Percentiles rank a stretch among this genome's conserved stretches.
These are phyloP conservation scores for Limanda limanda DNA, from an alignment of 2,113 vertebrate species.

Conservation along the genomic window DNA sequence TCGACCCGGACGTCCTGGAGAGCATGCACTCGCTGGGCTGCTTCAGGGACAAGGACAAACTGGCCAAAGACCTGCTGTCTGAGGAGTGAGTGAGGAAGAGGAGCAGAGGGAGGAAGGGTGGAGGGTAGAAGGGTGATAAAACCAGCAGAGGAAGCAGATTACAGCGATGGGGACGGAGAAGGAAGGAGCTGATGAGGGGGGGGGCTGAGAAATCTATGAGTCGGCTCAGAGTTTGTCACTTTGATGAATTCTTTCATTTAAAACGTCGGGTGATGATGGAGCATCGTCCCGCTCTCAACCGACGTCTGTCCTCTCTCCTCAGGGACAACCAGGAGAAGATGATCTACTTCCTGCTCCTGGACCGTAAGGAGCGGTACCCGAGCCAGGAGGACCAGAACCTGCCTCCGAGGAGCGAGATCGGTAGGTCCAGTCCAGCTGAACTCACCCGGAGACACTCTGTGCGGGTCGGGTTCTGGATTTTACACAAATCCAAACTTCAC, in stretches of 20 bases:
- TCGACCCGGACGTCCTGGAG: constrained; percentile 98
- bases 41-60: constrained; percentile 97
- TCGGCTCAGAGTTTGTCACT: constrained; percentile 23
- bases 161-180: not conserved
- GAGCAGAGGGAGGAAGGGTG: not conserved
- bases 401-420: constrained; percentile 95
- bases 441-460: too few relatives aligned
- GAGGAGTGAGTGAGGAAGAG: constrained; percentile 88
- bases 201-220: not conserved
- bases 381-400: constrained; percentile 99
- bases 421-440: constrained; percentile 79
- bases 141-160: not conserved
- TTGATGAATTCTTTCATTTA: constrained; percentile 55
- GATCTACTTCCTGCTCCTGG: constrained; percentile 98
- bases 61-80: constrained; percentile 95
- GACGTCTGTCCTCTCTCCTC: constrained; percentile 32
- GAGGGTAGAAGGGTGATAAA: not conserved
- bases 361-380: constrained; percentile 97
- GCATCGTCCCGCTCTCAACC: constrained; percentile 6
- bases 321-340: constrained; percentile 99
- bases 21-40: constrained; percentile 99
- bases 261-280: constrained; percentile 35
- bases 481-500: too few relatives aligned
- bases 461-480: too few relatives aligned
- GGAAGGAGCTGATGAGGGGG: not conserved